phyloP scores from a whole-genome alignment of 2,113 vertebrate genomes.

The Pica pica region DNA sequence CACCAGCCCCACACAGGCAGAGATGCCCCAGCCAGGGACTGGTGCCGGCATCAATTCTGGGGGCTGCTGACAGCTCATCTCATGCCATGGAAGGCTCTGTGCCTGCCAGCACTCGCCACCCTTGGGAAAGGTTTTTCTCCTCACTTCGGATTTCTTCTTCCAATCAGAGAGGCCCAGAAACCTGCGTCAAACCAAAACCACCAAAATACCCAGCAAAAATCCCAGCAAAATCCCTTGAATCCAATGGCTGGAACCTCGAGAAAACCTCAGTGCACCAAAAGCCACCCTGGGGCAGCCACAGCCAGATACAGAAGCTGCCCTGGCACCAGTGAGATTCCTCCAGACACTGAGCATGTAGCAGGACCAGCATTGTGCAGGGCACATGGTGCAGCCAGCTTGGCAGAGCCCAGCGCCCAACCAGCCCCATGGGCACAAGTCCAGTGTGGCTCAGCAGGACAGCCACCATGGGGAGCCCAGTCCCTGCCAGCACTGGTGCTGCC shows the following conservation, averaged over 20 bases:
- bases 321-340: neutral
- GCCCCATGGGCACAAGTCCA: fast-evolving
- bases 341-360: neutral
- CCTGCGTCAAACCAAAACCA: neutral
- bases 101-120: neutral
- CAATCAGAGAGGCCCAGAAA: neutral
- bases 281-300: fast-evolving
- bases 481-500: neutral
- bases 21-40: fast-evolving
- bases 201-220: neutral
- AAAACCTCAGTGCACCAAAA: neutral
- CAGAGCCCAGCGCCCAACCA: neutral
- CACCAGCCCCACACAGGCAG: neutral
- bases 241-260: neutral
- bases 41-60: neutral
- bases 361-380: neutral
- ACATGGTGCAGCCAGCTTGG: neutral
- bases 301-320: fast-evolving
- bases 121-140: neutral
- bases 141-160: conserved; percentile 8
- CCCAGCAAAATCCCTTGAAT: neutral
- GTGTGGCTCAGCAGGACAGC: neutral
- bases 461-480: fast-evolving
- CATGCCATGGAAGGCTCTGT: fast-evolving
- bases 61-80: neutral